A percentile compares a stretch with the other conserved stretches of the same genome.
These are phyloP conservation scores for Dermolepida albohirtum DNA, from an alignment of 2,888 invertebrate species.

Conservation along the genomic window DNA sequence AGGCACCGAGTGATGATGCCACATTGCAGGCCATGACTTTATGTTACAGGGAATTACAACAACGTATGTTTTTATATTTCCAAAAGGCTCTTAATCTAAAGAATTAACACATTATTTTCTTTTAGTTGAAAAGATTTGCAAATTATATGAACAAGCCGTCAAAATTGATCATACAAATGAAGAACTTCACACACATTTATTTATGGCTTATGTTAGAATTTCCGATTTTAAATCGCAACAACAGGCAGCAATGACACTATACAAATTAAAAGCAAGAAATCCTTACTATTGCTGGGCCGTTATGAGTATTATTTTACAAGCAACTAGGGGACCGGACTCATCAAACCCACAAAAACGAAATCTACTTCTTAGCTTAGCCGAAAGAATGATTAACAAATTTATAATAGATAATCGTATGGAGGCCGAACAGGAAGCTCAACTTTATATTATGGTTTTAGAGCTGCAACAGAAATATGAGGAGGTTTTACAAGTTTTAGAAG, in stretches of 20 bases:
- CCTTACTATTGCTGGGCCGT: slow-evolving; percentile 99
- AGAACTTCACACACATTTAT: slow-evolving; percentile 92
- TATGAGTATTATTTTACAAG: slow-evolving; percentile 95
- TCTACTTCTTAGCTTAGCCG: slow-evolving; percentile 87
- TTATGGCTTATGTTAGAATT: slow-evolving; percentile 94
- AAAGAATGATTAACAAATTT: slow-evolving; percentile 93
- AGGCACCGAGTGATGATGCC: slow-evolving; percentile 89
- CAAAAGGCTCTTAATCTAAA: no score
- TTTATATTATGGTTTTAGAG: slow-evolving; percentile 90
- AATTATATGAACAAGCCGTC: slow-evolving; percentile 89
- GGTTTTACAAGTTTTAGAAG: slow-evolving; percentile 83
- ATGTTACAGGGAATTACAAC: slow-evolving; percentile 92
- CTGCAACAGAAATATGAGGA: slow-evolving; percentile 84
- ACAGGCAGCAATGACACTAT: slow-evolving; percentile 87
- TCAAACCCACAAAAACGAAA: slow-evolving; percentile 71
- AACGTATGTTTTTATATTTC: slow-evolving; percentile 73
- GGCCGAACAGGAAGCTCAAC: slow-evolving; percentile 92
- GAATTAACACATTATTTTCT: background rate
- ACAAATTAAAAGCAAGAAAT: slow-evolving; percentile 91
- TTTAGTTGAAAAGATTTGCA: slow-evolving; percentile 88
- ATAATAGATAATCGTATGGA: slow-evolving; percentile 83
- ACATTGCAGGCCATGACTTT: slow-evolving; percentile 96
- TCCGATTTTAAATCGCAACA: slow-evolving; percentile 93
- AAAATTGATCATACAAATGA: slow-evolving; percentile 89
- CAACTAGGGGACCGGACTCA: slow-evolving; percentile 65